Base-by-base conservation (phyloP, 2,113 vertebrate species). In the Oncorhynchus clarkii region DNA sequence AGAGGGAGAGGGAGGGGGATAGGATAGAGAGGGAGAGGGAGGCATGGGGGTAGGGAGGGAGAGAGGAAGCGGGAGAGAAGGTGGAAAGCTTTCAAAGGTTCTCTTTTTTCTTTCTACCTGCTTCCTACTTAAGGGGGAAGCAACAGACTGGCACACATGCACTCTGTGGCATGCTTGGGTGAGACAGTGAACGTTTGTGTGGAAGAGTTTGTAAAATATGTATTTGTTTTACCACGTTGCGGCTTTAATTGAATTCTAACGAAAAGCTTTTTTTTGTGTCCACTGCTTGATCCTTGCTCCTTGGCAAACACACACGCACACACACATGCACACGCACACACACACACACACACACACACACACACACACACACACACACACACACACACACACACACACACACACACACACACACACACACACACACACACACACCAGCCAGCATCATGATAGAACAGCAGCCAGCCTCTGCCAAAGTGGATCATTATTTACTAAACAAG, bases 401-500 rank as follows among this genome's bases (percentile, higher is more conserved):
- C 3, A 39, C 70, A 27, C 77, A 73, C 76, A 69, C 73, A 67
- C 7, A 20, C 16, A 27, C 26, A 27, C 18, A 12, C 51, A 26
- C 26, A 27, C 27, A 67, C 29, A 67, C 16, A 20, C 16, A 67
- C 29, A 34, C 66, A 66, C 26, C 22, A 66, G 70, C 20, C 72
- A 67, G 72, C 75, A 75, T 78, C 88, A 90, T 89, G 87, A 89
- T 84, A 82, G 74, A 67, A 77, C 85, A 83, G 90, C 88, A 90
- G 87, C 82, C 82, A 29, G 80, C 73, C 89, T 89, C 51, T 1
- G 16, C 51, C 85, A 90, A 92, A 87, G 90, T 88, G 89, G 84
- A 89, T 89, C 90, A 89, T 92, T 94, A 94, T 94, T 94, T 94
- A 94, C 93, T 88, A 94, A 94, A 93, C 92, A 92, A 89, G 91